Evolutionary conservation across 1,140 invertebrate genomes (phyloP).

Genomic region (Scaptomyza graminum): DNA sequence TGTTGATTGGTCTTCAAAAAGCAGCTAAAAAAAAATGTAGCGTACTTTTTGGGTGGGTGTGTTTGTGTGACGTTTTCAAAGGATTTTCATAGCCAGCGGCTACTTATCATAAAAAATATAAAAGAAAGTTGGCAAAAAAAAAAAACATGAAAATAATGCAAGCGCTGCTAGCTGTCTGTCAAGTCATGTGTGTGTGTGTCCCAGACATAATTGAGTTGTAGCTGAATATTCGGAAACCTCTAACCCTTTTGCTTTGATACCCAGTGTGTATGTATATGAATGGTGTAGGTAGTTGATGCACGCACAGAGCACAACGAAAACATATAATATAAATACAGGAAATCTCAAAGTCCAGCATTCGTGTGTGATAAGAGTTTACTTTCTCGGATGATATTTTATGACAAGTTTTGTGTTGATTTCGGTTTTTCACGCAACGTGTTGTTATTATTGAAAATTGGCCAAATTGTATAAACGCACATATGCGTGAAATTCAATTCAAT

Average conservation of each 20-base stretch:
- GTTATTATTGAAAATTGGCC: slow-evolving; percentile 81
- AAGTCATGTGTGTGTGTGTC: slow-evolving; percentile 73
- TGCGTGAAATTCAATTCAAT: slow-evolving; percentile 81
- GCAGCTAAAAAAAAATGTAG: slow-evolving; percentile 25
- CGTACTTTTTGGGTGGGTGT: slow-evolving; percentile 6
- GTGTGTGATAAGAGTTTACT: not conserved
- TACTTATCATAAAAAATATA: slow-evolving; percentile 77
- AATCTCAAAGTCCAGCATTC: slow-evolving; percentile 14
- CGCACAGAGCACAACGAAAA: not conserved
- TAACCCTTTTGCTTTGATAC: slow-evolving; percentile 31
- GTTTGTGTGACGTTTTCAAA: slow-evolving; percentile 57
- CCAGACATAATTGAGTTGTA: slow-evolving; percentile 78
- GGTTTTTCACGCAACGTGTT: slow-evolving; percentile 55
- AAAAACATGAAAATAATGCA: slow-evolving; percentile 61
- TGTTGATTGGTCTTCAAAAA: slow-evolving; percentile 69
- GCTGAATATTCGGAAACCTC: slow-evolving; percentile 25
- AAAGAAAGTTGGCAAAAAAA: not conserved
- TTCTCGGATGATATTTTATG: slow-evolving; percentile 61
- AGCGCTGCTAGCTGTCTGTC: slow-evolving; percentile 62
- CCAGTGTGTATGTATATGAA: not conserved
- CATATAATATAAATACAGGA: slow-evolving; percentile 7
- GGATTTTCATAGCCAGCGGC: slow-evolving; percentile 77
- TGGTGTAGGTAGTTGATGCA: not conserved
- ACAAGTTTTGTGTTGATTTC: slow-evolving; percentile 68
- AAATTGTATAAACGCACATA: slow-evolving; percentile 83